Conservation (phyloP, 2,888 invertebrate species). For the Drosophila peninsularis region DNA sequence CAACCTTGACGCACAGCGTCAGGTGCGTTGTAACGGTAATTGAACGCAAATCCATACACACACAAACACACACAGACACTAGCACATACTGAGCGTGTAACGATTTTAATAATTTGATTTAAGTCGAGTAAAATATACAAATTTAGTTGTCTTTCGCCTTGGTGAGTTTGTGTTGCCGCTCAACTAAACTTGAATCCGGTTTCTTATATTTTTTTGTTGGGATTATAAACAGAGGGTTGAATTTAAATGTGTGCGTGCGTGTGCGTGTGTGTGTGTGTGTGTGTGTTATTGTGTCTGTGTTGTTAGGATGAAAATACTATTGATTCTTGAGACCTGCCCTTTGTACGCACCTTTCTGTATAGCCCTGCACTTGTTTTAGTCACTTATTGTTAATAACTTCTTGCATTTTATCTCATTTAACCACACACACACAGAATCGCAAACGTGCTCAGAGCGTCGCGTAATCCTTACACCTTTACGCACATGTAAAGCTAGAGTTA, state of each 20-base stretch:
- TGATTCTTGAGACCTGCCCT: conserved; percentile 46
- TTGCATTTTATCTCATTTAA: conserved; percentile 26
- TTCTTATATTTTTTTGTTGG: conserved; percentile 27
- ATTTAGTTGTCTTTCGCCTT: conserved; percentile 36
- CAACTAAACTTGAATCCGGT: conserved; percentile 51
- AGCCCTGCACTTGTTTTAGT: conserved; percentile 25
- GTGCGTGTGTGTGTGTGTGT: conserved; percentile 8
- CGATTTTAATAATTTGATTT: conserved; percentile 44
- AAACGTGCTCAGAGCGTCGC: conserved; percentile 20
- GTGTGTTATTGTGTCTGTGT: conserved; percentile 9
- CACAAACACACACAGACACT: neutral
- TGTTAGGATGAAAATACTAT: conserved; percentile 42
- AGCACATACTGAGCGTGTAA: neutral
- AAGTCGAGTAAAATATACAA: conserved; percentile 35
- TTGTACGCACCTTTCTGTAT: conserved; percentile 38
- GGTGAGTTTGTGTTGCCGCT: conserved; percentile 39
- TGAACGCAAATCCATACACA: conserved; percentile 9
- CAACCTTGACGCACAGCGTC: conserved; percentile 48
- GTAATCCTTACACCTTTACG: conserved; percentile 42
- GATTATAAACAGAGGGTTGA: conserved; percentile 54
- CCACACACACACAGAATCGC: neutral
- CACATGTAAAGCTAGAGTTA: neutral
- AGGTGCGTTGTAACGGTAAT: conserved; percentile 53
- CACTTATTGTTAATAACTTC: conserved; percentile 10
- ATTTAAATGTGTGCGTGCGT: conserved; percentile 21